phyloP scores from a whole-genome alignment of 1,140 invertebrate species.

The Diuraphis noxia region DNA sequence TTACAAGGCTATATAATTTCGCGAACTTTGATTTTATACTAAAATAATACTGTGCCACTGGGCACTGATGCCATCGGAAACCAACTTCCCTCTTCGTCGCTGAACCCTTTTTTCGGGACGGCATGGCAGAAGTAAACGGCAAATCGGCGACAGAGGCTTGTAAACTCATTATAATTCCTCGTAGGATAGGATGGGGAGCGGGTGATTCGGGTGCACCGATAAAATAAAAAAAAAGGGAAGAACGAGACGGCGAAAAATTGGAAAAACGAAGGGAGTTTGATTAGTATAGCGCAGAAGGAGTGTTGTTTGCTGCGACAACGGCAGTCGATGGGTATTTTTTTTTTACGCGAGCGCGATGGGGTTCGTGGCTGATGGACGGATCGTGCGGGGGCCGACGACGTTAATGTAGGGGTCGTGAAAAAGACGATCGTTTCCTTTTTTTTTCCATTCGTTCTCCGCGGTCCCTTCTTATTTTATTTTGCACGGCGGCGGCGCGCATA shows the following conservation, averaged over 20 bases:
- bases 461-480: constrained; percentile 42
- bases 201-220: neutral
- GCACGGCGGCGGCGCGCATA: neutral
- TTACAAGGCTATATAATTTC: neutral
- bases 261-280: constrained; percentile 47
- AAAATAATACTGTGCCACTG: neutral
- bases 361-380: neutral
- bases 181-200: neutral
- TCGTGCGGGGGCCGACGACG: neutral
- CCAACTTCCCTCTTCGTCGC: neutral
- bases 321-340: neutral
- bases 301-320: neutral
- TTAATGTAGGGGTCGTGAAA: constrained; percentile 42
- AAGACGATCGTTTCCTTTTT: constrained; percentile 43
- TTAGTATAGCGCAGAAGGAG: neutral
- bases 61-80: constrained; percentile 13
- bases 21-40: neutral
- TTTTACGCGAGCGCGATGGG: neutral
- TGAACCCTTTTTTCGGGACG: neutral
- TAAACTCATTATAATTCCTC: constrained; percentile 5
- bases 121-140: neutral
- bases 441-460: neutral
- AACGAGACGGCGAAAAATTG: constrained; percentile 7
- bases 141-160: constrained; percentile 15
- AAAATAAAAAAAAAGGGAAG: neutral